phyloP scores from a whole-genome alignment of 2,888 invertebrate genomes.

The Drosophila pseudotakahashii region DNA sequence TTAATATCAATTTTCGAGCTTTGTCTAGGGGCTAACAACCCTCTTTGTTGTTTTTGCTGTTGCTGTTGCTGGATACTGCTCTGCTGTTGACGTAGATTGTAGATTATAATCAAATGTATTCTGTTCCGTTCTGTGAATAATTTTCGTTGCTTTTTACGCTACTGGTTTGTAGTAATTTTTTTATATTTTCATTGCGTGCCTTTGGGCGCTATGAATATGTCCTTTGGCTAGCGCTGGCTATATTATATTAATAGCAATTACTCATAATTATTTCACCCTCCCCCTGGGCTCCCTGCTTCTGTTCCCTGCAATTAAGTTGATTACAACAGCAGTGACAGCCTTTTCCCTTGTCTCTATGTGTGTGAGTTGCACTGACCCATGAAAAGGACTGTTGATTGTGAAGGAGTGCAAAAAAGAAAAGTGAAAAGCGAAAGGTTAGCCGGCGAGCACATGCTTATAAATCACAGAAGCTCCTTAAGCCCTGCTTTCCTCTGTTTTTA shows the following conservation, averaged over 20 bases:
- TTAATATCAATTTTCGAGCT: slow-evolving; percentile 78
- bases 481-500: background rate
- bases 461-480: slow-evolving; percentile 52
- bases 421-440: slow-evolving; percentile 28
- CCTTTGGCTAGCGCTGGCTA: slow-evolving; percentile 49
- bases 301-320: slow-evolving; percentile 72
- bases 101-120: slow-evolving; percentile 54
- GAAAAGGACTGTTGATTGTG: slow-evolving; percentile 37
- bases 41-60: slow-evolving; percentile 32
- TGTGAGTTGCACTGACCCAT: slow-evolving; percentile 24
- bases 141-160: slow-evolving; percentile 22
- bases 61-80: slow-evolving; percentile 26
- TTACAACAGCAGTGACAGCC: slow-evolving; percentile 58
- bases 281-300: background rate
- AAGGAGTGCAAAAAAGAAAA: slow-evolving; percentile 16
- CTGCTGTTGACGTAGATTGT: slow-evolving; percentile 53
- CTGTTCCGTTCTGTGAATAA: slow-evolving; percentile 32
- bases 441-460: slow-evolving; percentile 42
- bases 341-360: slow-evolving; percentile 15
- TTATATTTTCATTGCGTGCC: slow-evolving; percentile 71
- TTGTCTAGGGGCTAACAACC: slow-evolving; percentile 62
- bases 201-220: slow-evolving; percentile 62
- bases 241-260: slow-evolving; percentile 77
- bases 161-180: slow-evolving; percentile 23
- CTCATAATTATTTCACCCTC: slow-evolving; percentile 69